Evolutionary conservation across 2,113 vertebrate genomes (phyloP), one percentile per base, ranked within the genome.

Genomic region (Zingel zingel): DNA sequence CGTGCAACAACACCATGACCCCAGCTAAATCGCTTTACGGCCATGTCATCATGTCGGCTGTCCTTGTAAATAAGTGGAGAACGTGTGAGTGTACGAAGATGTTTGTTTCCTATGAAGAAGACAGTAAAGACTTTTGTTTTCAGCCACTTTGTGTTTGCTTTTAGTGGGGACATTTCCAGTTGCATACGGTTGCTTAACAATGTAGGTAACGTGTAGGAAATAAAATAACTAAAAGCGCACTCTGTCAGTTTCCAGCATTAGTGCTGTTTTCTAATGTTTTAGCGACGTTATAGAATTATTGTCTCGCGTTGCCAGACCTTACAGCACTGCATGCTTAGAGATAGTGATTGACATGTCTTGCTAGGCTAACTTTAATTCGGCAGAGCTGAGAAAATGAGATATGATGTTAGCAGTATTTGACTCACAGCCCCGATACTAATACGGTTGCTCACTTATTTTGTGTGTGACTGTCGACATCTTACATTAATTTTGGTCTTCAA

Each of bases 1-100:
- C 72, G 81, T 19, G 16, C 66, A 39, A 47, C 64, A 48, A 47
- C 64, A 53, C 6, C 12, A 0, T 50, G 18, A 39, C 73, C 84
- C 6, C 69, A 61, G 69, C 47, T 19, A 10, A 18, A 43, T 7
- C 56, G 23, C 81, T 92, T 91, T 92, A 79, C 85, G 89, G 59
- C 3, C 16, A 2, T 16, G 13, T 39, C 18, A 1, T 67, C 10
- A 12, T 47, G 23, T 65, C 56, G 25, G 2, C 59, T 65, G 91
- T 71, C 88, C 89, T 87, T 92, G 71, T 53, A 16, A 25, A 39
- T 50, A 87, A 86, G 72, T 3, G 16, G 9, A 18, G 1, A 65
- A 23, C 78, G 15, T 33, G 84, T 87, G 78, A 88, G 83, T 89
- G 16, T 50, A 2, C n/a, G 14, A 2, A 53, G 4, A 0, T 27